Percentiles rank a stretch among this genome's conserved stretches.
Conservation (phyloP, 2,797 vertebrate genomes). For the Poeciliopsis turneri region DNA sequence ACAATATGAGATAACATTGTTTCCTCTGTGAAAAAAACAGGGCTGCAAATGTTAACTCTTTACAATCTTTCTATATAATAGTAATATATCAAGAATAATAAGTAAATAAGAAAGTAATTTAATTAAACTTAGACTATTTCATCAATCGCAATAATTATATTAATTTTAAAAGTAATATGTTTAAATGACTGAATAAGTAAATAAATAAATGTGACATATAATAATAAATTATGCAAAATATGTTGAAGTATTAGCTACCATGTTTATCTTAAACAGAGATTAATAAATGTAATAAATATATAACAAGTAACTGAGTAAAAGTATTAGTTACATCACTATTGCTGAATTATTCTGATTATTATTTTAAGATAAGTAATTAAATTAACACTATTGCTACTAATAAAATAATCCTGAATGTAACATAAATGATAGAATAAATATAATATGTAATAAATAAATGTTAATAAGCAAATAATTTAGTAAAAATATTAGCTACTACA, state of each 20-base stretch:
- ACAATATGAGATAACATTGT: neutral
- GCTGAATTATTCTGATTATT: no score
- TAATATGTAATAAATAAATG: neutral
- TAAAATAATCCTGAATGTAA: no score
- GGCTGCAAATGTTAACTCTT: neutral
- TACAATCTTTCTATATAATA: neutral
- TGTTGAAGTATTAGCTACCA: no score
- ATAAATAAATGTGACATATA: neutral
- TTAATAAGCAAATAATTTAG: no score
- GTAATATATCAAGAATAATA: neutral
- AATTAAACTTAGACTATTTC: neutral
- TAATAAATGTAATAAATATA: no score
- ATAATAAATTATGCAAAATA: neutral
- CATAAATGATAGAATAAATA: neutral
- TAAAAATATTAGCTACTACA: no score
- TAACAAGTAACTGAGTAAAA: no score
- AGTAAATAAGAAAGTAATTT: neutral
- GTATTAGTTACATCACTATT: no score
- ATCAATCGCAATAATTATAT: neutral
- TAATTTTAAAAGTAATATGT: neutral
- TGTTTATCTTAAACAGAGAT: no score
- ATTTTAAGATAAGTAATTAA: no score
- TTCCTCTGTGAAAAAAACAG: neutral
- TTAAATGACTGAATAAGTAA: neutral
- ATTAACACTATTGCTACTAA: no score